Conservation (phyloP, 2,888 invertebrate species). For the Celastrina argiolus region DNA sequence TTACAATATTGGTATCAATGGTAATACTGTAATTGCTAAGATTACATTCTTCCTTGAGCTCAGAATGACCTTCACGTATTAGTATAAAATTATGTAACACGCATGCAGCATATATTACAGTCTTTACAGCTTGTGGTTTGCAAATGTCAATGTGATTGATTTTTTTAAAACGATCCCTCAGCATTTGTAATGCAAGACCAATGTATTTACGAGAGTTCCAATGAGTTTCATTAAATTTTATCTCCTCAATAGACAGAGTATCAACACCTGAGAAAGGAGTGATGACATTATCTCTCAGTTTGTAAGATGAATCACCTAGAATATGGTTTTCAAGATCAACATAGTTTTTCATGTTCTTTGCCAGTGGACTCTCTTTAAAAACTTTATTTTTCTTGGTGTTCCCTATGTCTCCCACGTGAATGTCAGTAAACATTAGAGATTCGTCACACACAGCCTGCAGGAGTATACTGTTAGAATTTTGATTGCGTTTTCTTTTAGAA, state of each 20-base stretch:
- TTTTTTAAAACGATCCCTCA: slow-evolving; percentile 60
- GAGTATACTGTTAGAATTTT: slow-evolving; percentile 50
- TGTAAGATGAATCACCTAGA: slow-evolving; percentile 62
- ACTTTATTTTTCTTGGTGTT: slow-evolving; percentile 55
- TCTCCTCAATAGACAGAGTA: slow-evolving; percentile 63
- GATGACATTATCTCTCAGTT: slow-evolving; percentile 57
- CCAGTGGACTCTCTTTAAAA: slow-evolving; percentile 56
- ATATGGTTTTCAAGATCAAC: slow-evolving; percentile 67
- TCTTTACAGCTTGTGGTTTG: slow-evolving; percentile 50
- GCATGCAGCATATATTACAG: slow-evolving; percentile 58
- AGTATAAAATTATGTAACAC: slow-evolving; percentile 67
- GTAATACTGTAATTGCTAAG: slow-evolving; percentile 55
- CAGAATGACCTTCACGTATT: slow-evolving; percentile 58
- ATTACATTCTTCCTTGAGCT: slow-evolving; percentile 53
- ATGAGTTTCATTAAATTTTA: slow-evolving; percentile 67
- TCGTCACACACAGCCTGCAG: slow-evolving; percentile 71
- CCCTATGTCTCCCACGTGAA: slow-evolving; percentile 58
- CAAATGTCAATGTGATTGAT: slow-evolving; percentile 56
- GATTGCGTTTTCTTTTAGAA: slow-evolving; percentile 48
- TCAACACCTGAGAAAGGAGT: slow-evolving; percentile 66
- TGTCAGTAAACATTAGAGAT: slow-evolving; percentile 58
- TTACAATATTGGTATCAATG: slow-evolving; percentile 58
- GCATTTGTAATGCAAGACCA: slow-evolving; percentile 60
- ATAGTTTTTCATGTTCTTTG: slow-evolving; percentile 55
- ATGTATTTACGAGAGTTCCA: slow-evolving; percentile 62